Percentiles rank a stretch among this genome's conserved stretches.
phyloP scores from a whole-genome alignment of 2,888 invertebrate genomes.

The Volucella bombylans region DNA sequence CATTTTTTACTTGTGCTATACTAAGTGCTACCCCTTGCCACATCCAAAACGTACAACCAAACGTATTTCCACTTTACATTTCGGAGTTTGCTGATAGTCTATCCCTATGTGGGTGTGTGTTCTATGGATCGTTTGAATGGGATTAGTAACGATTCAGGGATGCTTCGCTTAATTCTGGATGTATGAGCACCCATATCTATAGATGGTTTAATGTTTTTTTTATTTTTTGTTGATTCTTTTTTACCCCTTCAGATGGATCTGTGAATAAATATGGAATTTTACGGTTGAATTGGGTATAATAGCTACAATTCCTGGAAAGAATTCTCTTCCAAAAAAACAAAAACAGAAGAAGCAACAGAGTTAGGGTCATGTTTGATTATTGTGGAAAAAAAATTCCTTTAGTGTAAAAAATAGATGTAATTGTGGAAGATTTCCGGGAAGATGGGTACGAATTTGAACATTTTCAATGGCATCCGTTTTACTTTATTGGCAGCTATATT shows the following conservation, averaged over 20 bases:
- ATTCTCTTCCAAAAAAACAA: background rate
- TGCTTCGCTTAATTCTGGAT: conserved; percentile 69
- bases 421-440: no score
- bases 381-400: no score
- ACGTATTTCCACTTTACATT: conserved; percentile 30
- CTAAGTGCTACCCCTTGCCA: background rate
- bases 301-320: conserved; percentile 26
- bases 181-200: background rate
- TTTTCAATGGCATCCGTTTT: no score
- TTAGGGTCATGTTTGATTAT: no score
- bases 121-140: conserved; percentile 61
- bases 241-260: conserved; percentile 37
- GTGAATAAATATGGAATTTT: conserved; percentile 55
- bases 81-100: background rate
- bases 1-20: conserved; percentile 1
- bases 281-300: conserved; percentile 30
- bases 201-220: conserved; percentile 13
- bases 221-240: conserved; percentile 18
- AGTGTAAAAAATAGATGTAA: no score
- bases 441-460: no score
- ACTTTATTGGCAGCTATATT: no score
- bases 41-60: background rate
- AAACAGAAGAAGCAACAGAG: no score
- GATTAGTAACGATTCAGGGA: conserved; percentile 69
- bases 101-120: conserved; percentile 10